Percentiles rank a stretch among this genome's conserved stretches.
These are phyloP conservation scores for Diadromus collaris DNA, from an alignment of 2,888 invertebrate genomes.

Conservation along the genomic window DNA sequence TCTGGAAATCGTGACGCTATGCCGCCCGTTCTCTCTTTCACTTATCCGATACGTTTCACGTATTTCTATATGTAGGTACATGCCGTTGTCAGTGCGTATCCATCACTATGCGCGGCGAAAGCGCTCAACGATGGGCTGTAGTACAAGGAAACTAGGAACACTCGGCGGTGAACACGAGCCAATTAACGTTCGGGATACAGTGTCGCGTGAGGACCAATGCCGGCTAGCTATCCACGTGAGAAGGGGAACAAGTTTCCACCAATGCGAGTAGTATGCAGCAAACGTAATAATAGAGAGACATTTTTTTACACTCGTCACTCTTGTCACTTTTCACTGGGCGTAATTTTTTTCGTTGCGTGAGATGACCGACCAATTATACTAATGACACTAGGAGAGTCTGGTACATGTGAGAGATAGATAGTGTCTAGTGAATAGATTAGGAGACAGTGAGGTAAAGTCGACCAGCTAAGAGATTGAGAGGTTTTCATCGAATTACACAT, in stretches of 20 bases:
- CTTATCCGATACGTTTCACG: conserved; percentile 4
- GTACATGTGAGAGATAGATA: background rate
- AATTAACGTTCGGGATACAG: conserved; percentile 15
- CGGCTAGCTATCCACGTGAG: background rate
- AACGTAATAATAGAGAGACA: conserved; percentile 14
- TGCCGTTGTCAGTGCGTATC: background rate
- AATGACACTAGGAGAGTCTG: conserved; percentile 1
- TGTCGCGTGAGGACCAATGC: conserved; percentile 8
- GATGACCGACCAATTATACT: conserved; percentile 18
- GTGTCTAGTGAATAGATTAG: background rate
- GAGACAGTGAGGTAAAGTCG: no score
- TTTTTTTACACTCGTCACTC: background rate
- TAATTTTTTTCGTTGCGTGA: conserved; percentile 4
- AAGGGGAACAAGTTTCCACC: background rate
- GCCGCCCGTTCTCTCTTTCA: conserved; percentile 4
- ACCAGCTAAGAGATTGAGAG: no score
- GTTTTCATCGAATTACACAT: no score
- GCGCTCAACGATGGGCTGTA: background rate
- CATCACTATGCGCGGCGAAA: background rate
- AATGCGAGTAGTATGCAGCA: background rate
- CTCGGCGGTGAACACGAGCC: conserved; percentile 20
- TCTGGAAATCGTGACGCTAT: conserved; percentile 14
- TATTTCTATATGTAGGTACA: background rate
- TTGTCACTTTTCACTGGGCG: background rate
- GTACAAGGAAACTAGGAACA: conserved; percentile 16